Evolutionary conservation across 2,797 vertebrate species (phyloP).

Genomic region (Takifugu ocellatus): DNA sequence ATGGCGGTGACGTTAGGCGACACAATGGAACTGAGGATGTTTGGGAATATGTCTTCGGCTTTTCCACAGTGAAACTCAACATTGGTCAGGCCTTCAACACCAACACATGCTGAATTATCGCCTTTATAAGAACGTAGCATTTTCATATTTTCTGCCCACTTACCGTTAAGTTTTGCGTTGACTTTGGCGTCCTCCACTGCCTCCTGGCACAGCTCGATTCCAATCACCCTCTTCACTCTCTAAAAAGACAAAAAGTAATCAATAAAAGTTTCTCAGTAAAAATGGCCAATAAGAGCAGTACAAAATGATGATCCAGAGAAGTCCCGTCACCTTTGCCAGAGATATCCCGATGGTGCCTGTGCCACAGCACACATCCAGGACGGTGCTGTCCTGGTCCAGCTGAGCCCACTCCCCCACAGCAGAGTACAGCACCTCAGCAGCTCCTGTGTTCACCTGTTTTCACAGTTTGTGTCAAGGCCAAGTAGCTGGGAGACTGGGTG

Average conservation of each 20-base stretch:
- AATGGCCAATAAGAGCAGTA: not conserved
- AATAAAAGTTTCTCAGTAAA: not conserved
- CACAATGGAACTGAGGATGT: slow-evolving; percentile 80
- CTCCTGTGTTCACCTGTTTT: slow-evolving; percentile 88
- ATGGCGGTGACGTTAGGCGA: slow-evolving; percentile 83
- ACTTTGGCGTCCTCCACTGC: slow-evolving; percentile 91
- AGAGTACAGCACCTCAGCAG: slow-evolving; percentile 89
- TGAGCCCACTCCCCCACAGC: slow-evolving; percentile 91
- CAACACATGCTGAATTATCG: not conserved
- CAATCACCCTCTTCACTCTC: slow-evolving; percentile 93
- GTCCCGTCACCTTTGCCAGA: slow-evolving; percentile 81
- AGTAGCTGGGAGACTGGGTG: not conserved
- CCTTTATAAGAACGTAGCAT: not conserved
- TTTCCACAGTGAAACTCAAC: slow-evolving; percentile 92
- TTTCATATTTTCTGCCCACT: slow-evolving; percentile 12
- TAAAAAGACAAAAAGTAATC: slow-evolving; percentile 38
- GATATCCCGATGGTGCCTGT: slow-evolving; percentile 96
- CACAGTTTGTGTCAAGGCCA: not conserved
- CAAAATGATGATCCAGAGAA: not conserved
- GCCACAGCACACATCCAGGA: slow-evolving; percentile 94
- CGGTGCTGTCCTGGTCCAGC: slow-evolving; percentile 81
- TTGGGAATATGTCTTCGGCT: slow-evolving; percentile 90
- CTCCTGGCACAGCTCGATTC: slow-evolving; percentile 92
- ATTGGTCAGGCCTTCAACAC: slow-evolving; percentile 81
- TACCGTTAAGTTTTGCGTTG: slow-evolving; percentile 88